These are phyloP conservation scores for Xestoiulus laeticollis DNA, from an alignment of 2,888 invertebrate species.

Conservation along the genomic window DNA sequence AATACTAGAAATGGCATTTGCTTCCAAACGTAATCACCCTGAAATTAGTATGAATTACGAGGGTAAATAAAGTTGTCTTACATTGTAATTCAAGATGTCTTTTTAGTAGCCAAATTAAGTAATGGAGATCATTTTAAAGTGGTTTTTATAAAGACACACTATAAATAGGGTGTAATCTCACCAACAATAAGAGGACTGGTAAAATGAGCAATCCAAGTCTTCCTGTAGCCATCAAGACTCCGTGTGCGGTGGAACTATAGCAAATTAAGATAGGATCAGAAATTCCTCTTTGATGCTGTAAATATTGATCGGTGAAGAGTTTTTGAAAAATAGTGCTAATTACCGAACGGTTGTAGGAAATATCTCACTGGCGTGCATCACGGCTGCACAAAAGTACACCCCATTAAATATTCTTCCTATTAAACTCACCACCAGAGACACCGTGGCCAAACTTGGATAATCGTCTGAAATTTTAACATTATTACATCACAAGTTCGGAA, in stretches of 20 bases:
- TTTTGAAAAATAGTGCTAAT: not conserved
- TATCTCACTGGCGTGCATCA: constrained; percentile 38
- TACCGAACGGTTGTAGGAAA: constrained; percentile 51
- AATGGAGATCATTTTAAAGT: not conserved
- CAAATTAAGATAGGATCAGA: not conserved
- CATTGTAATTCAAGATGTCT: no score
- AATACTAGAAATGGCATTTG: constrained; percentile 51
- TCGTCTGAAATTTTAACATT: not conserved
- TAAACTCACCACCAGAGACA: constrained; percentile 43
- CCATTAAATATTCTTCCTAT: constrained; percentile 50
- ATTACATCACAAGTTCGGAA: not conserved
- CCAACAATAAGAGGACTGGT: constrained; percentile 50
- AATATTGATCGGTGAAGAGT: not conserved
- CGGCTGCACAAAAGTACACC: constrained; percentile 36
- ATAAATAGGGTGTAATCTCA: not conserved
- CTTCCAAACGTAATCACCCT: constrained; percentile 53
- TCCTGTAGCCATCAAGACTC: constrained; percentile 42
- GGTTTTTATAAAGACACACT: no score
- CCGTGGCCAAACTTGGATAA: not conserved
- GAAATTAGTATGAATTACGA: not conserved
- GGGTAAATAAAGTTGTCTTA: not conserved
- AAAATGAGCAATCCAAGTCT: constrained; percentile 40
- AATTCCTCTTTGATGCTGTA: not conserved
- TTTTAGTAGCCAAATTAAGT: no score
- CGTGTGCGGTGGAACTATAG: constrained; percentile 43